Conservation (phyloP, 2,797 vertebrate species). For the Graptemys geographica region DNA sequence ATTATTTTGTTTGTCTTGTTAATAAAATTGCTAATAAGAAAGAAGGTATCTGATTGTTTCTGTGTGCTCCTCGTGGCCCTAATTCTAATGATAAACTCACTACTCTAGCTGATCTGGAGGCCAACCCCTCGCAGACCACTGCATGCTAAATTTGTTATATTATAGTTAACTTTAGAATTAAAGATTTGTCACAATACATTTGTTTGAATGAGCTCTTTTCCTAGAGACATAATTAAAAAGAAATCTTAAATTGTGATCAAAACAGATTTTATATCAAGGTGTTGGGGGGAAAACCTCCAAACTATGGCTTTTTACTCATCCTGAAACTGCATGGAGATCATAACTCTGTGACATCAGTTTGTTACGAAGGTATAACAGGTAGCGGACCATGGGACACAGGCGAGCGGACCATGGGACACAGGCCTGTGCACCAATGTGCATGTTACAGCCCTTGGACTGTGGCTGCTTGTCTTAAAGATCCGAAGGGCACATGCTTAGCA, state of each 20-base stretch:
- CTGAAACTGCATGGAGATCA: neutral
- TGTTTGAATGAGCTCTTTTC: neutral
- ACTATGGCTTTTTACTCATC: neutral
- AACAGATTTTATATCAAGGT: neutral
- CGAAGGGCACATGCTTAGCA: neutral
- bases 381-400: neutral
- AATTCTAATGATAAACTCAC: neutral
- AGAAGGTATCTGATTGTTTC: neutral
- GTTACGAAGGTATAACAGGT: neutral
- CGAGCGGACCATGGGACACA: neutral
- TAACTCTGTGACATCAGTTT: neutral
- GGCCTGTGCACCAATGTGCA: neutral
- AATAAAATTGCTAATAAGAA: neutral
- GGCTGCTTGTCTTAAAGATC: neutral
- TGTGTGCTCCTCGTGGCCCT: neutral
- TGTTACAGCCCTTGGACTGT: rapidly evolving
- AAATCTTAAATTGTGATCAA: neutral
- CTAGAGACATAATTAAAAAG: neutral
- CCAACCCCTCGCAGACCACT: neutral
- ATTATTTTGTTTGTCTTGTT: neutral
- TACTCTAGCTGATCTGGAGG: neutral
- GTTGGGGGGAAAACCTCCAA: neutral
- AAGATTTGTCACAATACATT: neutral
- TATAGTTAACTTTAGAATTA: neutral
- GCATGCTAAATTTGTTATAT: neutral